Evolutionary conservation across 2,888 invertebrate species (phyloP).

Genomic region (Scaptomyza polygonia): DNA sequence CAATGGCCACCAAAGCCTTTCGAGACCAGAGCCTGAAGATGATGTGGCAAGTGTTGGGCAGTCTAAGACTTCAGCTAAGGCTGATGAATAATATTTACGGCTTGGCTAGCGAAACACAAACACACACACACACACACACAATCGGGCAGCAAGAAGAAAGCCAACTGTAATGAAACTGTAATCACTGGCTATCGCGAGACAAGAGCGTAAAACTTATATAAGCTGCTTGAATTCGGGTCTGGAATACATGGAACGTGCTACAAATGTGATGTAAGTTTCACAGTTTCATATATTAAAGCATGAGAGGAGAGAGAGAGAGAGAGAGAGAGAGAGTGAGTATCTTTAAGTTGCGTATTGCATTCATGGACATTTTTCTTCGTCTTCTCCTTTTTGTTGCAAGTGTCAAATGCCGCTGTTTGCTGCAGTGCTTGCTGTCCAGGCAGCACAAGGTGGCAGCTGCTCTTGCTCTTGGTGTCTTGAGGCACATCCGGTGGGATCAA

Average conservation of each 20-base stretch:
- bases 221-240: not conserved
- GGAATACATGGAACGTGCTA: too few species aligned
- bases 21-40: constrained; percentile 30
- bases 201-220: not conserved
- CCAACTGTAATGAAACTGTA: constrained; percentile 11
- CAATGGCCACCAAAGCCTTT: constrained; percentile 51
- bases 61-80: constrained; percentile 5
- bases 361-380: not conserved
- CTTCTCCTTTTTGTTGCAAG: not conserved
- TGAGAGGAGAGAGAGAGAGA: too few species aligned
- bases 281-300: too few species aligned
- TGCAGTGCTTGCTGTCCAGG: constrained; percentile 2
- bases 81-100: constrained; percentile 46
- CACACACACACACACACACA: too few species aligned
- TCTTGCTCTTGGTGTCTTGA: constrained; percentile 5
- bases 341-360: too few species aligned
- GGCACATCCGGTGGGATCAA: not conserved
- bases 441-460: constrained; percentile 36
- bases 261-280: not conserved
- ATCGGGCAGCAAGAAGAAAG: not conserved
- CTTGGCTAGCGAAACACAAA: not conserved
- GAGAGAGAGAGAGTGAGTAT: too few species aligned
- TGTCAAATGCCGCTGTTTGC: constrained; percentile 1
- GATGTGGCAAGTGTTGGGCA: constrained; percentile 24
- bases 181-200: not conserved